These are phyloP conservation scores for Tautogolabrus adspersus DNA, from an alignment of 2,113 vertebrate species.

Conservation along the genomic window DNA sequence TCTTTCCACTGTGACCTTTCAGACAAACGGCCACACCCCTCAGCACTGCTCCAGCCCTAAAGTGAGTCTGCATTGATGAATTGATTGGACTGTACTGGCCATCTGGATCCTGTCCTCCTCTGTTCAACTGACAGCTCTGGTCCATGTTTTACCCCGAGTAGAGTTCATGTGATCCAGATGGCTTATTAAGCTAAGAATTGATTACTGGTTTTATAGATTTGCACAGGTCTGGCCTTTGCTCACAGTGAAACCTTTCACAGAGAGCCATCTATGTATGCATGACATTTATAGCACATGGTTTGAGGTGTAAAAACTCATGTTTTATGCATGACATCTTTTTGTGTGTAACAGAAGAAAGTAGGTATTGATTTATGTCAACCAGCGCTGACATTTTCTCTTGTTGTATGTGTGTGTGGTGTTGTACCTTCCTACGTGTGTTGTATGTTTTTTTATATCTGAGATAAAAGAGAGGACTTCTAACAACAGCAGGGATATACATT, in stretches of 20 bases:
- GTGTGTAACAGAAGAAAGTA: slow-evolving; percentile 2
- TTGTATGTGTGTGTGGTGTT: background rate
- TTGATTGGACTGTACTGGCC: slow-evolving; percentile 36
- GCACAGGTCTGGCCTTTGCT: slow-evolving; percentile 38
- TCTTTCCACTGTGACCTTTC: slow-evolving; percentile 48
- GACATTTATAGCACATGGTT: slow-evolving; percentile 33
- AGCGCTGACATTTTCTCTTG: slow-evolving; percentile 21
- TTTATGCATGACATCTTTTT: slow-evolving; percentile 34
- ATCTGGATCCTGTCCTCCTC: slow-evolving; percentile 35
- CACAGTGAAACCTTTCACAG: slow-evolving; percentile 13
- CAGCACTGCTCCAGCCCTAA: background rate
- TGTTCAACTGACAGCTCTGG: slow-evolving; percentile 1
- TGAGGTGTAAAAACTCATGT: slow-evolving; percentile 21
- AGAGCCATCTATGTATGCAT: background rate
- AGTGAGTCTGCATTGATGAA: slow-evolving; percentile 37
- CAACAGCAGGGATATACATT: no score
- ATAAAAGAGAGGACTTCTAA: background rate
- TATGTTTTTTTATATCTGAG: background rate
- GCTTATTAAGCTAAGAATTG: slow-evolving; percentile 30
- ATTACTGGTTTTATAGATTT: slow-evolving; percentile 57
- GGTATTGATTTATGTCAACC: slow-evolving; percentile 30
- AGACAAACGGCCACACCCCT: slow-evolving; percentile 1
- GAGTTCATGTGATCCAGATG: slow-evolving; percentile 35
- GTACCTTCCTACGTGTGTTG: background rate
- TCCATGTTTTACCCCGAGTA: slow-evolving; percentile 13